Base-by-base conservation (phyloP, 2,113 vertebrate species). In the Globicephala melas region DNA sequence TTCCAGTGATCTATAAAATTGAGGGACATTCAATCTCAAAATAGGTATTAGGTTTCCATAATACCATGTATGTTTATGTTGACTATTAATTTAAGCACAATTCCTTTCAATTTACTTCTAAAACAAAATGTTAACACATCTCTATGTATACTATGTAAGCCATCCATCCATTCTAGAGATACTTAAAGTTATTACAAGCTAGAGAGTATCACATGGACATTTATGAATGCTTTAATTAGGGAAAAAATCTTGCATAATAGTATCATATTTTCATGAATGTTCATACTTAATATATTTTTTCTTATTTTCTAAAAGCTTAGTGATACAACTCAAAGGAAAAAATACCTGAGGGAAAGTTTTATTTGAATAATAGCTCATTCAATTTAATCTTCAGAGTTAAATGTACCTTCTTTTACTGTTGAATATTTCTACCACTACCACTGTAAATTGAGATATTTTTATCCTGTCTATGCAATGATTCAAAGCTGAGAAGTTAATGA, bases 401-500 rank as follows among this genome's bases (percentile, higher is more conserved):
- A 98, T 96, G 97, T 93, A 97, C 96, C 74, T 88, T 96, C 90
- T 92, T 97, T 97, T 97, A 96, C 96, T 96, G 95, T 60, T 97
- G 90, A 97, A 98, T 97, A 98, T 94, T 95, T 98, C 97, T 94
- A 97, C 50, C 9, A 97, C 91, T 98, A 97, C 98, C 95, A 73
- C 60, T 97, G 92, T n/a, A 95, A 96, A 95, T 96, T 98, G 98
- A 98, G 98, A 98, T 50, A 91, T 98, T 99, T 99, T 98, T 98
- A 92, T 96, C 96, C 97, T 98, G 97, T 98, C 98, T 98, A 98
- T 98, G 98, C 98, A 98, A 98, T 98, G 98, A 97, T 98, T 99
- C 98, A 99, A 98, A 98, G 97, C 97, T 98, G 98, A 99, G 98
- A 99, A 98, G 98, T 99, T 99, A 99, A 99, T 98, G 98, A 98